Evolutionary conservation across 23 tunicate species (phyloP), one percentile per base, ranked within the genome.

Genomic region (Styela clava): DNA sequence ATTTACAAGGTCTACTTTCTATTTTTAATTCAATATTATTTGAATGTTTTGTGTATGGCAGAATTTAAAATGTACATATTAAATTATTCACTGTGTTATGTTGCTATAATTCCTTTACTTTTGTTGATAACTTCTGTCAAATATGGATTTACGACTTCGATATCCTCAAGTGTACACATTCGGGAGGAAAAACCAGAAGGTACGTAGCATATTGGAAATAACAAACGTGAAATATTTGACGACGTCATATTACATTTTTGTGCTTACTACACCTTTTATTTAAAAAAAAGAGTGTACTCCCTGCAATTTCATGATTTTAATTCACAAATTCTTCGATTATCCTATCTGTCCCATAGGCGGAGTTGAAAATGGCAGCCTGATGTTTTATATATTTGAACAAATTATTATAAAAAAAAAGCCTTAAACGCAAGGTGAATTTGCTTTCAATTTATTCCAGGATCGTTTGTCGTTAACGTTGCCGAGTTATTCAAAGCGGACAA

Each of bases 381-480:
- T n/a, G n/a, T n/a, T n/a, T n/a, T n/a, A n/a, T n/a, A n/a, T n/a
- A n/a, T n/a, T n/a, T n/a, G n/a, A n/a, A n/a, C n/a, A n/a, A n/a
- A n/a, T n/a, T n/a, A n/a, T n/a, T n/a, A n/a, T n/a, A n/a, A n/a
- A n/a, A n/a, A n/a, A n/a, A n/a, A n/a, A n/a, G n/a, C n/a, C n/a
- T n/a, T n/a, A n/a, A n/a, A n/a, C n/a, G n/a, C n/a, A n/a, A n/a
- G n/a, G n/a, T n/a, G n/a, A 67, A 25, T 67, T 67, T 0, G 30
- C 12, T 27, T 25, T 19, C 71, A 29, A 67, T 67, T 22, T 67
- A 25, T n/a, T n/a, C n/a, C 1, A 67, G 71, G 71, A 25, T 25
- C 71, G 24, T 67, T 67, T 24, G 31, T 67, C 71, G 71, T 67
- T 0, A 67, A 67, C n/a, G 31, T 67, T 67, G 71, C 71, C 71